Percentiles rank a stretch among this genome's conserved stretches.
Evolutionary conservation across 2,113 vertebrate species (phyloP).

Genomic region (Cricetomys ansorgei): DNA sequence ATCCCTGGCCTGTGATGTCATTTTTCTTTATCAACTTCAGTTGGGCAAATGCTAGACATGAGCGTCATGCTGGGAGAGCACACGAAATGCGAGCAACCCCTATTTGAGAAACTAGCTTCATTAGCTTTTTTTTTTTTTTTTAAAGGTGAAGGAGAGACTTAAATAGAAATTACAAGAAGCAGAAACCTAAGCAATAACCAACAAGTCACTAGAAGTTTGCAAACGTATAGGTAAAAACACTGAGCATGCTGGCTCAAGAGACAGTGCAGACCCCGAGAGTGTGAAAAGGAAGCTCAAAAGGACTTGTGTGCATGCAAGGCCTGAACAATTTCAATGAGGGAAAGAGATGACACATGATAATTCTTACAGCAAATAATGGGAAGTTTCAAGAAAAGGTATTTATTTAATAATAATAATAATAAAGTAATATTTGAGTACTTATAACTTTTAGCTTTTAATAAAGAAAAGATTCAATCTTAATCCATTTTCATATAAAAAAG

Average conservation of each 20-base stretch:
- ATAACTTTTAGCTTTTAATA: neutral
- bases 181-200: neutral
- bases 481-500: neutral
- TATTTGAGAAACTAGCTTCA: neutral
- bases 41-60: neutral
- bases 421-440: too few relatives aligned
- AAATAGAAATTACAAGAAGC: neutral
- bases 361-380: neutral
- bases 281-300: neutral
- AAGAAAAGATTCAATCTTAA: conserved; percentile 21
- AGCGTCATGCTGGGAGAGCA: neutral
- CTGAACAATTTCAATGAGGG: neutral
- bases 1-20: neutral
- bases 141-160: neutral
- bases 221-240: neutral
- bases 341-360: neutral
- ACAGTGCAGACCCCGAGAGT: rapidly evolving
- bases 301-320: neutral
- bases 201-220: neutral
- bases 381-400: neutral
- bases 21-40: neutral
- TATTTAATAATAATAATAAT: too few relatives aligned
- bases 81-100: neutral
- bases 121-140: neutral
- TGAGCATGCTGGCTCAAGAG: neutral